Base-by-base conservation (phyloP, 1,140 invertebrate species). In the Halictus rubicundus region DNA sequence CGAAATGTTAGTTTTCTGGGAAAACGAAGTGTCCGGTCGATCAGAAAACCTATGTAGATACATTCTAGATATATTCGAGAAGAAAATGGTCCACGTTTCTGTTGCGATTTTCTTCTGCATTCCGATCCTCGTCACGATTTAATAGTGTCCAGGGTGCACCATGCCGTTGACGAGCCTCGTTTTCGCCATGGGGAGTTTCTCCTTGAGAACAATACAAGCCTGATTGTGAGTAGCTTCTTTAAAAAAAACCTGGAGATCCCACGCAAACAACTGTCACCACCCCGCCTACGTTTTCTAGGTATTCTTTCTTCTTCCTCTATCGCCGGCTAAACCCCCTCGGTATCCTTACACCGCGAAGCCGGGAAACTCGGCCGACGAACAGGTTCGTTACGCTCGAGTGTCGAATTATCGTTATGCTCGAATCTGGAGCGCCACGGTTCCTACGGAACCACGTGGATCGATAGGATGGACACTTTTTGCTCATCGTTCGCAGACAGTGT, bases 171-270 rank as follows among this genome's bases (percentile, higher is more conserved):
- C 82, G 84, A 42, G 66, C 64, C 87, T 92, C 81, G 83, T 92
- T 92, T 89, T 91, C 91, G 64, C 89, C 71, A 70, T 86, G 81
- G 90, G 90, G 80, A 83, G 87, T 87, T 87, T 86, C 87, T 87
- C 81, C 74, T 78, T 80, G 70, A 76, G 78, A 82, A 91, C 89
- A 91, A 92, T 92, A 85, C 82, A 49, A n/a, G 82, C 78, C 84
- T 91, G 91, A 91, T 92, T 91, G 85, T 81, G 81, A 82, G 42
- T 86, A 68, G 80, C 76, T 83, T 68, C 80, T 89, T 87, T 86
- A 89, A 89, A 88, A 84, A 83, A 88, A 84, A 83, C 37, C 52
- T 27, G 68, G 78, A 77, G 63, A 80, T 57, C 54, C 66, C 66
- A 61, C 75, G 65, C 82, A 75, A 84, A 80, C 70, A 83, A 83